Evolutionary conservation across 2,888 invertebrate species (phyloP).

Genomic region (Catocala sponsa): DNA sequence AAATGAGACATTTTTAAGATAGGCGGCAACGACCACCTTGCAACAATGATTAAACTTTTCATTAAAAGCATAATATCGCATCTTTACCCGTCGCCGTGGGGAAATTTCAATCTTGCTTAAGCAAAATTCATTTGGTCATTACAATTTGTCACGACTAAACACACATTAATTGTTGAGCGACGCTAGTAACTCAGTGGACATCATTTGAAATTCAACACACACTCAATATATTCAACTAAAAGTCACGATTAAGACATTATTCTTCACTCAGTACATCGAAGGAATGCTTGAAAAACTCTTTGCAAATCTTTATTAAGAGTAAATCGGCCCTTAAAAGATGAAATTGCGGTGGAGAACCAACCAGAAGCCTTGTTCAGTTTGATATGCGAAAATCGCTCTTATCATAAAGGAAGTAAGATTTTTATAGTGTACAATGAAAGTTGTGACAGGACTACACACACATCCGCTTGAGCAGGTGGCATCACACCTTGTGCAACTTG

Average conservation of each 20-base stretch:
- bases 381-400: constrained; percentile 27
- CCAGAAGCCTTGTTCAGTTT: not conserved
- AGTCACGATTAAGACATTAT: constrained; percentile 59
- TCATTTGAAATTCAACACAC: constrained; percentile 39
- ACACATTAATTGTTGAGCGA: constrained; percentile 29
- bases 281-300: constrained; percentile 38
- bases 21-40: too few species aligned
- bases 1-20: too few species aligned
- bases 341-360: constrained; percentile 17
- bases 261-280: constrained; percentile 36
- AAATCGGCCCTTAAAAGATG: constrained; percentile 29
- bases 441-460: constrained; percentile 38
- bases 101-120: not conserved
- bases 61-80: too few species aligned
- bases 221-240: constrained; percentile 37
- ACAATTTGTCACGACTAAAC: constrained; percentile 32
- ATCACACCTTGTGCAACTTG: constrained; percentile 65
- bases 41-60: too few species aligned
- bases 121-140: constrained; percentile 7
- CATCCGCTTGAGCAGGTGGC: constrained; percentile 67
- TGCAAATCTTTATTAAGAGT: constrained; percentile 27
- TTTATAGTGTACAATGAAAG: constrained; percentile 7
- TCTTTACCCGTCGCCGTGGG: too few species aligned
- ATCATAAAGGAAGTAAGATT: constrained; percentile 8
- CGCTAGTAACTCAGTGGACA: constrained; percentile 12